Conservation (phyloP, 2,888 invertebrate genomes). For the Encarsia formosa region DNA sequence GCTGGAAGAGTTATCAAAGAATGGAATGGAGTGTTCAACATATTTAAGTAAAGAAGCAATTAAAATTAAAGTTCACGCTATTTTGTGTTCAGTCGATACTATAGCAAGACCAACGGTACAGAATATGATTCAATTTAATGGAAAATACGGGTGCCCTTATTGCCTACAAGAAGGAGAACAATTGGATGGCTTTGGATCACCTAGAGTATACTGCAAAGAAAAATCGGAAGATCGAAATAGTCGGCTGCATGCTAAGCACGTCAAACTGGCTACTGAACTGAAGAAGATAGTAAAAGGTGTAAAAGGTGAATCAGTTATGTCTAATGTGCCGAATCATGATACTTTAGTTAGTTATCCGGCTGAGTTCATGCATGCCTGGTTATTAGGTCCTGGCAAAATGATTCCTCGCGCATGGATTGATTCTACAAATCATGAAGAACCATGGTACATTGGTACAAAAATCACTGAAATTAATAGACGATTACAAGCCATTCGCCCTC, state of each 20-base stretch:
- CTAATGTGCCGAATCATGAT: constrained; percentile 16
- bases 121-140: no score
- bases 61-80: constrained; percentile 4
- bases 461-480: constrained; percentile 9
- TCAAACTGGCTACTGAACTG: background rate
- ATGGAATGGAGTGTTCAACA: background rate
- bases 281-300: constrained; percentile 14
- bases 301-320: constrained; percentile 13
- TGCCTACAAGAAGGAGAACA: no score
- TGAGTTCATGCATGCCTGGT: constrained; percentile 27
- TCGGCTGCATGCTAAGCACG: background rate
- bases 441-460: constrained; percentile 13
- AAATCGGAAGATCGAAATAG: background rate
- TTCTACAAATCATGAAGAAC: constrained; percentile 1
- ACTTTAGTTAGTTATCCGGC: constrained; percentile 23
- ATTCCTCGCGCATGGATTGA: constrained; percentile 15
- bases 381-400: no score
- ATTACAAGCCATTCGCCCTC: constrained; percentile 13
- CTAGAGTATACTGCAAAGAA: constrained; percentile 3
- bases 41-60: background rate
- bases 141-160: no score
- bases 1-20: background rate
- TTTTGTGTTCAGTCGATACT: constrained; percentile 18
- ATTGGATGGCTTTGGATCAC: constrained; percentile 17
- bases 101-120: no score